Evolutionary conservation across 2,888 invertebrate genomes (phyloP).

Genomic region (Lagria hirta): DNA sequence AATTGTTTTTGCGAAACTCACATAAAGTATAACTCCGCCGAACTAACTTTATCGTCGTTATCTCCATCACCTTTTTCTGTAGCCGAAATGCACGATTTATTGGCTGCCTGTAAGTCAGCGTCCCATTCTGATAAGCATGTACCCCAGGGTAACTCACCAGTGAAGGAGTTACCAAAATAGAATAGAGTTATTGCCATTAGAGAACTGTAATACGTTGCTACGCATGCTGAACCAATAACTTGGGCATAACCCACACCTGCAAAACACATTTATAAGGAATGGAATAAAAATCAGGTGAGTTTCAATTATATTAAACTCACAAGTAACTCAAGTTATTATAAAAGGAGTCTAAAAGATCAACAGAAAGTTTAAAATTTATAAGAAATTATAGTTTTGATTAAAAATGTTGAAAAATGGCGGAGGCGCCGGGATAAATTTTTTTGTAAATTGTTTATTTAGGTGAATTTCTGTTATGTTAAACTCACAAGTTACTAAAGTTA

Average conservation of each 20-base stretch:
- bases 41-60: slow-evolving; percentile 8
- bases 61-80: slow-evolving; percentile 24
- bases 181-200: slow-evolving; percentile 73
- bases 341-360: no score
- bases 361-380: no score
- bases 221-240: slow-evolving; percentile 62
- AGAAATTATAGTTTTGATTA: no score
- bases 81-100: slow-evolving; percentile 10
- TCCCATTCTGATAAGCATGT: slow-evolving; percentile 56
- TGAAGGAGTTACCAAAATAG: slow-evolving; percentile 73
- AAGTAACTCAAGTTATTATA: no score
- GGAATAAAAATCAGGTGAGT: not conserved
- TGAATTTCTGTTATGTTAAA: no score
- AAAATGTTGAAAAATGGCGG: no score
- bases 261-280: slow-evolving; percentile 5
- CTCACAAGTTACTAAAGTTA: no score
- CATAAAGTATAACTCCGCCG: slow-evolving; percentile 23
- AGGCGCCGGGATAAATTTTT: no score
- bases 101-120: not conserved
- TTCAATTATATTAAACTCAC: no score
- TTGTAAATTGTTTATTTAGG: no score
- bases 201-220: slow-evolving; percentile 76
- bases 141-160: slow-evolving; percentile 71
- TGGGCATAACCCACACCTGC: slow-evolving; percentile 71
- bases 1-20: slow-evolving; percentile 15